Evolutionary conservation across 2,113 vertebrate genomes (phyloP), one percentile per base, ranked within the genome.

Genomic region (Heterocephalus glaber): DNA sequence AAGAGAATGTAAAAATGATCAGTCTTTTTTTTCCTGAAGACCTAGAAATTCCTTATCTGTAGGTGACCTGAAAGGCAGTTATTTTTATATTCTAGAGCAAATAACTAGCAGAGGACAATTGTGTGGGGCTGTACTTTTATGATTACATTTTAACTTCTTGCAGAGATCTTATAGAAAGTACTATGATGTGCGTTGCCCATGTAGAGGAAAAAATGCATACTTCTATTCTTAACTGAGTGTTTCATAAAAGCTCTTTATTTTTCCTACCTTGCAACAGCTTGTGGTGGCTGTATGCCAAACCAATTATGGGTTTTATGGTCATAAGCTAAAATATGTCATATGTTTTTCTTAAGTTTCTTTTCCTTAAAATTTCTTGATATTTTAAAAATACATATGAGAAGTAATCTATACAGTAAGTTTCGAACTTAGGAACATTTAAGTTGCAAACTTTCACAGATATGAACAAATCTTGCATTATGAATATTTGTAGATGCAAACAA

Each of bases 161-260:
- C 60, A 94, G 92, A 80, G 68, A 94, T 97, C 86, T 96, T 93
- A 49, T 86, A 95, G 80, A 77, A 95, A 92, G 63, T 77, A 79
- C 35, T 95, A 61, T 61, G 96, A 94, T 94, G n/a, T 58, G n/a
- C 89, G 90, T 68, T 93, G 68, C 83, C 41, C 54, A 93, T 38
- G 20, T 84, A 96, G 30, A 93, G 76, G 54, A 82, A 95, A 95
- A 96, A 96, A 95, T 70, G 74, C 63, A 92, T 72, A 90, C 68
- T 95, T 97, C 92, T 97, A 95, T 97, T 96, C 63, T 97, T 97
- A 95, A 66, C 77, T 58, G 83, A 97, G 28, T 91, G 60, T 94
- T 96, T 96, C 83, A 97, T 91, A 94, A 95, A 97, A 92, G 38
- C 58, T 96, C 35, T 92, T 65, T 82, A 56, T 72, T 77, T 91